Percentiles rank a stretch among this genome's conserved stretches.
Evolutionary conservation across 2,797 vertebrate genomes (phyloP).

Genomic region (Trichosurus vulpecula): DNA sequence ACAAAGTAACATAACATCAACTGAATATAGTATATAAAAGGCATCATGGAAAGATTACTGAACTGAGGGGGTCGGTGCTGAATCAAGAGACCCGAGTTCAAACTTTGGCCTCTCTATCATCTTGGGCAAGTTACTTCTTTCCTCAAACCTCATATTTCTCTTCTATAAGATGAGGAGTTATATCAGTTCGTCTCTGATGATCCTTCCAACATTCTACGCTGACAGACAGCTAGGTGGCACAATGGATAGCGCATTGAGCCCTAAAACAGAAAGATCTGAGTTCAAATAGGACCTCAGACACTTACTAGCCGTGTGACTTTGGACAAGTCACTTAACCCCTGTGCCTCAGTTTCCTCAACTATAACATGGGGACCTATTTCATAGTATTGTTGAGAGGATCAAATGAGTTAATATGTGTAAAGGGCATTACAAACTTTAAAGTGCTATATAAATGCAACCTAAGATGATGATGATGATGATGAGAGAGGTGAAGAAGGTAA

Average conservation of each 20-base stretch:
- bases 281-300: background rate
- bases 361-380: background rate
- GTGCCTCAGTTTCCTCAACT: background rate
- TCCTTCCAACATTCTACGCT: background rate
- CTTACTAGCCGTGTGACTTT: background rate
- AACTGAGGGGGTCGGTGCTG: background rate
- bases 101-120: background rate
- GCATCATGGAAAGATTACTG: background rate
- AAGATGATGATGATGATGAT: background rate
- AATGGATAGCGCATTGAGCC: background rate
- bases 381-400: background rate
- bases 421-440: background rate
- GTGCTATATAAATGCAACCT: background rate
- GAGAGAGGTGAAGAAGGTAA: background rate
- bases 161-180: background rate
- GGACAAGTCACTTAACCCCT: background rate
- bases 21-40: background rate
- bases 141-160: background rate
- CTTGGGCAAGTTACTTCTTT: background rate
- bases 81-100: background rate
- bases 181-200: background rate
- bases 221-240: background rate
- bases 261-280: background rate
- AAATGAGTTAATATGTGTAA: background rate
- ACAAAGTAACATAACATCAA: background rate